Percentiles rank a stretch among this genome's conserved stretches.
Evolutionary conservation across 2,113 vertebrate genomes (phyloP).

Genomic region (Zapornia atra): DNA sequence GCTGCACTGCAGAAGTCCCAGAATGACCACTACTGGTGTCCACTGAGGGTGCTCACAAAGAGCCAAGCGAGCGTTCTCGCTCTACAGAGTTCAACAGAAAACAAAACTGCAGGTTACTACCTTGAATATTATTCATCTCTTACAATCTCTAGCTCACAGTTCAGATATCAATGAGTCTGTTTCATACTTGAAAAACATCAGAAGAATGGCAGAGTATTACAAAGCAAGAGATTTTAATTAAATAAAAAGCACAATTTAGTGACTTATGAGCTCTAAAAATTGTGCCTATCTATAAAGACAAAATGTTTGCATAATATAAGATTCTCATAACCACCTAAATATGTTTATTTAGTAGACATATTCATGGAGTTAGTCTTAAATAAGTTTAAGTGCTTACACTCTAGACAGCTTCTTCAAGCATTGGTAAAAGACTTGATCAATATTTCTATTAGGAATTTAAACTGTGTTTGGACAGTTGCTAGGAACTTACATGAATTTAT

Average conservation of each 20-base stretch:
- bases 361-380: background rate
- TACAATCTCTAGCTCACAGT: background rate
- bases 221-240: background rate
- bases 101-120: background rate
- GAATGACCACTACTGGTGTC: slow-evolving; percentile 93
- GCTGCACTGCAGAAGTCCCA: slow-evolving; percentile 95
- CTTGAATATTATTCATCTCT: background rate
- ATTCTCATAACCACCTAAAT: background rate
- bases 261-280: background rate
- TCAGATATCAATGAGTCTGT: background rate
- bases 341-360: background rate
- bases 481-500: background rate
- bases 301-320: background rate
- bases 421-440: background rate
- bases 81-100: slow-evolving; percentile 71
- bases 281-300: background rate
- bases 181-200: background rate
- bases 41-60: slow-evolving; percentile 97
- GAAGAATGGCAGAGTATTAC: background rate
- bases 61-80: slow-evolving; percentile 94
- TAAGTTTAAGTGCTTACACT: background rate
- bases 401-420: background rate
- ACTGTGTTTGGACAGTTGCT: background rate
- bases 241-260: background rate
- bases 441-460: background rate